Percentiles rank a stretch among this genome's conserved stretches.
Conservation (phyloP, 2,113 vertebrate species). For the Thermophis baileyi region DNA sequence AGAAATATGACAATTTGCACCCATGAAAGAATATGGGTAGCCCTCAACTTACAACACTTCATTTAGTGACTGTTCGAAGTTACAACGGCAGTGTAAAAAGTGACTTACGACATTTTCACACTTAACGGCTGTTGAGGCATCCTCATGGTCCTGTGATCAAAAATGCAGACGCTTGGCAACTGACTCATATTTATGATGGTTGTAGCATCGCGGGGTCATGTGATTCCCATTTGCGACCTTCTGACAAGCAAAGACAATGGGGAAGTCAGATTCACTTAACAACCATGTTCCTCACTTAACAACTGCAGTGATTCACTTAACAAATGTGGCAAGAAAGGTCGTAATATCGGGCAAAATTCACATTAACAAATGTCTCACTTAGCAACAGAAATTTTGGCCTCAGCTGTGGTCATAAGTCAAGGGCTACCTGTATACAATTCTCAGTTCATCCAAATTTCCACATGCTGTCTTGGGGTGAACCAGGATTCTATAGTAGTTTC, state of each 20-base stretch:
- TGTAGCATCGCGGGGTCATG: neutral
- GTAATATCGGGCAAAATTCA: neutral
- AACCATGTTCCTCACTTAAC: neutral
- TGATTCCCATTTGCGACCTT: neutral
- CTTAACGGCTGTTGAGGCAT: neutral
- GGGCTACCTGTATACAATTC: neutral
- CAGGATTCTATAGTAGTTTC: neutral
- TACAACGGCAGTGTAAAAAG: neutral
- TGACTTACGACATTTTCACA: neutral
- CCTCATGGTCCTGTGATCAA: neutral
- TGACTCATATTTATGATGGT: neutral
- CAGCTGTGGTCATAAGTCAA: neutral
- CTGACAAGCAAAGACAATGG: neutral
- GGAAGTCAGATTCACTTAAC: neutral
- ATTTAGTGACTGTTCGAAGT: neutral
- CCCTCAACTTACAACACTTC: neutral
- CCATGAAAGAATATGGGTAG: neutral
- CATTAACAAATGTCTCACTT: neutral
- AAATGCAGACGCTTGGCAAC: neutral
- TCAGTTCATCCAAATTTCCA: neutral
- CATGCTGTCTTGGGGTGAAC: neutral
- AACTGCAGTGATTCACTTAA: neutral
- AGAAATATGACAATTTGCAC: neutral
- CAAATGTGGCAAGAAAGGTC: neutral
- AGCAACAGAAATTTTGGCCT: neutral